These are phyloP conservation scores for Boloria selene DNA, from an alignment of 2,888 invertebrate species.

Conservation along the genomic window DNA sequence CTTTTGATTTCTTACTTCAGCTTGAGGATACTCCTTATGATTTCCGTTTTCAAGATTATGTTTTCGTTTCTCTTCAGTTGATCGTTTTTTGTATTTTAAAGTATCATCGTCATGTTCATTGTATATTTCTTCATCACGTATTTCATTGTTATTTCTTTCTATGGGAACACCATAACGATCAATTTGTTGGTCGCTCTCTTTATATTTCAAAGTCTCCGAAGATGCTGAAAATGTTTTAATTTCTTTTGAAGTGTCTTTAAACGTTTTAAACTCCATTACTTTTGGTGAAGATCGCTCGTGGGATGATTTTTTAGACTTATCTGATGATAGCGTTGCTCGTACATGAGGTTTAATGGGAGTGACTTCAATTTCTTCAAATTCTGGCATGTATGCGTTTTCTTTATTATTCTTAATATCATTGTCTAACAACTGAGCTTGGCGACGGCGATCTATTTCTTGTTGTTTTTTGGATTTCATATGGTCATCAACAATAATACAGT, in stretches of 20 bases:
- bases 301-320: conserved; percentile 68
- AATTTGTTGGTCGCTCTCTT: conserved; percentile 69
- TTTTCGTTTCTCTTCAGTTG: conserved; percentile 70
- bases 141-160: conserved; percentile 68
- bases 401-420: conserved; percentile 70
- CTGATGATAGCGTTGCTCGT: conserved; percentile 69
- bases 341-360: conserved; percentile 76
- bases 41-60: conserved; percentile 63
- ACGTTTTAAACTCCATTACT: conserved; percentile 78
- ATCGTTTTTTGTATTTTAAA: conserved; percentile 74
- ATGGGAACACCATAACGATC: conserved; percentile 75
- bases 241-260: conserved; percentile 77
- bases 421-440: conserved; percentile 66
- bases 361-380: conserved; percentile 78
- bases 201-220: conserved; percentile 77
- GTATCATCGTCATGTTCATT: conserved; percentile 75
- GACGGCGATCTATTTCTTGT: conserved; percentile 73
- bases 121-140: conserved; percentile 63
- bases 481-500: conserved; percentile 93
- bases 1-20: conserved; percentile 65
- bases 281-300: conserved; percentile 72
- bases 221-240: conserved; percentile 78
- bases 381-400: conserved; percentile 75
- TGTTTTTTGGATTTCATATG: conserved; percentile 83
- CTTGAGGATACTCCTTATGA: conserved; percentile 70